These are phyloP conservation scores for Oryzias melastigma DNA, from an alignment of 2,113 vertebrate genomes.

Conservation along the genomic window DNA sequence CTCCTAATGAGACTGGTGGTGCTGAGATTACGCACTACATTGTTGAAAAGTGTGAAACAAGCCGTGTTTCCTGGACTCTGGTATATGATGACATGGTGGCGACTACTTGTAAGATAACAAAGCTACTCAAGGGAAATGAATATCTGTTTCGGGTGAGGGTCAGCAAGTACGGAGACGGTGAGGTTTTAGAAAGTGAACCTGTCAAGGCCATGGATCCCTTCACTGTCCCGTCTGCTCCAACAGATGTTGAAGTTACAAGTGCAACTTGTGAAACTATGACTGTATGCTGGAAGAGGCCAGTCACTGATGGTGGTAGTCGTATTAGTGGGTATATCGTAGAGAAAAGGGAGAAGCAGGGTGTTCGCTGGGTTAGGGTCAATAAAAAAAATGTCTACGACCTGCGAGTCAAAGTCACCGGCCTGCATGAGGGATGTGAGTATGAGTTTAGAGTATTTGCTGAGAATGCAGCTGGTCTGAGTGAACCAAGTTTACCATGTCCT, in stretches of 20 bases:
- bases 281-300: slow-evolving; percentile 93
- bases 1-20: slow-evolving; percentile 93
- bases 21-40: slow-evolving; percentile 92
- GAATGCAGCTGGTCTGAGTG: slow-evolving; percentile 93
- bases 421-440: slow-evolving; percentile 92
- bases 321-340: slow-evolving; percentile 95
- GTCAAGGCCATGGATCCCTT: slow-evolving; percentile 91
- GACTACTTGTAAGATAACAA: slow-evolving; percentile 93
- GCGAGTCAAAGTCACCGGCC: slow-evolving; percentile 90
- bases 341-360: slow-evolving; percentile 91
- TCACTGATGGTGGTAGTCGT: slow-evolving; percentile 90
- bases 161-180: slow-evolving; percentile 93
- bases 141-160: slow-evolving; percentile 96
- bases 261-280: slow-evolving; percentile 91
- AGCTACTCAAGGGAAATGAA: slow-evolving; percentile 93
- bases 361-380: slow-evolving; percentile 93
- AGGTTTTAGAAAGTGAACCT: slow-evolving; percentile 89
- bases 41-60: slow-evolving; percentile 98
- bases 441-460: slow-evolving; percentile 96
- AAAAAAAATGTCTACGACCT: slow-evolving; percentile 97
- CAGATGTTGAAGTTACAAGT: slow-evolving; percentile 90
- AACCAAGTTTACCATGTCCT: slow-evolving; percentile 85
- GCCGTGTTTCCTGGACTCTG: slow-evolving; percentile 91
- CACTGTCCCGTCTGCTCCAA: slow-evolving; percentile 87
- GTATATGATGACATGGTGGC: slow-evolving; percentile 88